Percentiles rank a stretch among this genome's conserved stretches.
Evolutionary conservation across 2,888 invertebrate genomes (phyloP).

Genomic region (Gryllus longicercus): DNA sequence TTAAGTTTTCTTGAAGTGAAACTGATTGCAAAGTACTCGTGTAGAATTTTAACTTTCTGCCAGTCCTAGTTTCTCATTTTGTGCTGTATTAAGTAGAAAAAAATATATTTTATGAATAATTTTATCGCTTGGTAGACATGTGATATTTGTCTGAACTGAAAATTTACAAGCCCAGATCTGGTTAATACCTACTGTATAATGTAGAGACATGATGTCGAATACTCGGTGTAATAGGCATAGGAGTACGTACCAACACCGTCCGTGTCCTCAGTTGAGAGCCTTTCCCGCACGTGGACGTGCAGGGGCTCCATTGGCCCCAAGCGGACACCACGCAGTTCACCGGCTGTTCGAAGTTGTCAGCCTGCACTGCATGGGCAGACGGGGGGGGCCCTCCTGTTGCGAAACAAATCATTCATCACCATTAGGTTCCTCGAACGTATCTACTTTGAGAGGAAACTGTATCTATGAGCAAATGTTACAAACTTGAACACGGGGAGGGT

Average conservation of each 20-base stretch:
- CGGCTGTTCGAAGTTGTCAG: background rate
- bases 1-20: no score
- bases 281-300: constrained; percentile 74
- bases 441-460: background rate
- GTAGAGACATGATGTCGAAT: no score
- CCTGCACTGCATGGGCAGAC: background rate
- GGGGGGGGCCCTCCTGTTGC: background rate
- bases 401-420: background rate
- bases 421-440: background rate
- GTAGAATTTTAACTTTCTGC: no score
- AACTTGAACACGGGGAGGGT: background rate
- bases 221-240: background rate
- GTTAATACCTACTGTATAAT: no score
- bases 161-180: background rate
- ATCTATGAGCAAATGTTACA: background rate
- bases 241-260: constrained; percentile 54
- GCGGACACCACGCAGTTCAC: constrained; percentile 67
- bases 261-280: constrained; percentile 66
- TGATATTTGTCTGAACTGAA: background rate
- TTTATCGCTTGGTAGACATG: no score
- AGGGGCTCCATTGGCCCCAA: constrained; percentile 82
- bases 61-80: no score
- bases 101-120: no score
- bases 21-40: no score
- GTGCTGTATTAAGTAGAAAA: no score